Percentiles rank a stretch among this genome's conserved stretches.
Evolutionary conservation across 2,113 vertebrate species (phyloP).

Genomic region (Oryzias javanicus): DNA sequence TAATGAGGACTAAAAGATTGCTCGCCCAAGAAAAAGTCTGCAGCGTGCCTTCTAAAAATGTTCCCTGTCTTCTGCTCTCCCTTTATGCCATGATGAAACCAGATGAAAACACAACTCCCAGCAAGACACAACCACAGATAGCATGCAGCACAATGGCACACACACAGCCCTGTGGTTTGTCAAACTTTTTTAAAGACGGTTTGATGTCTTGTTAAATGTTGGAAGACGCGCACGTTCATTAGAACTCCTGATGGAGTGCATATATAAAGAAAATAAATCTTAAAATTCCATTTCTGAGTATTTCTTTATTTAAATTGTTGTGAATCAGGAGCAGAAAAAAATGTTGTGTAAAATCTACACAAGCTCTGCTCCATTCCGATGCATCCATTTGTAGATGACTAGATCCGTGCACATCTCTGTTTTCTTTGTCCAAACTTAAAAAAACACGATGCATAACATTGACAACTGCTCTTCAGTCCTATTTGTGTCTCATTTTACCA

Average conservation of each 20-base stretch:
- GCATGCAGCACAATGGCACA: conserved; percentile 15
- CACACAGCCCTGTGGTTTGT: conserved; percentile 29
- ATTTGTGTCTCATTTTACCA: conserved; percentile 26
- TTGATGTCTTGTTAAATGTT: conserved; percentile 38
- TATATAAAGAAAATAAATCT: no score
- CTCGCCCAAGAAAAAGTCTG: conserved; percentile 62
- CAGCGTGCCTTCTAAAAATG: conserved; percentile 59
- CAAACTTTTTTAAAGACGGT: conserved; percentile 36
- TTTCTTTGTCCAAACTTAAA: not conserved
- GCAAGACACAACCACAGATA: conserved; percentile 39
- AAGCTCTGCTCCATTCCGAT: no score
- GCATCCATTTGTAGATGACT: no score
- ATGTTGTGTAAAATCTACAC: no score
- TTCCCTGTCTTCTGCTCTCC: conserved; percentile 48
- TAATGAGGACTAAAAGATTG: conserved; percentile 62
- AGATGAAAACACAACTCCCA: conserved; percentile 61
- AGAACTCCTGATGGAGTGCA: conserved; percentile 5
- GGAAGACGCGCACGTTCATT: conserved; percentile 36
- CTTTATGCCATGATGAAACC: conserved; percentile 63
- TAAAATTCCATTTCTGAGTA: no score
- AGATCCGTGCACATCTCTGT: no score
- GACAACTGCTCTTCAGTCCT: conserved; percentile 22
- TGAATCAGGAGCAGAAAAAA: no score
- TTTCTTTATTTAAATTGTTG: no score
- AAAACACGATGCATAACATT: conserved; percentile 12